These are phyloP conservation scores for Odontocerum albicorne DNA, from an alignment of 2,888 invertebrate species.

Conservation along the genomic window DNA sequence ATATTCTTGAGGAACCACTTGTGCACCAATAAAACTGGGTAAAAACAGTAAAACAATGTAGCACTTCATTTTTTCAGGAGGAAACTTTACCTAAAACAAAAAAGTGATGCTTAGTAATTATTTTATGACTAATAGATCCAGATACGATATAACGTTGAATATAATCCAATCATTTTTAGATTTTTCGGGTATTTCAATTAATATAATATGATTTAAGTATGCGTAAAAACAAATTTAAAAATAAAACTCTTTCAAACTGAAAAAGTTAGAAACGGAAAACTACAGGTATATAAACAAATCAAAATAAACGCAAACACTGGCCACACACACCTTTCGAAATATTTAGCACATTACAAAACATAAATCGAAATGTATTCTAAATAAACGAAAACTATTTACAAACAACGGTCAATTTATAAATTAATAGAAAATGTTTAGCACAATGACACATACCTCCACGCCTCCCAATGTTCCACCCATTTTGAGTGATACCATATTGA, in stretches of 20 bases:
- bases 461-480: slow-evolving; percentile 31
- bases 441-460: slow-evolving; percentile 31
- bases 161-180: no score
- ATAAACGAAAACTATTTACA: slow-evolving; percentile 1
- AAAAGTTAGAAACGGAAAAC: no score
- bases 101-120: background rate
- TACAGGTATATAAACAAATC: no score
- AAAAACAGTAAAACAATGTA: slow-evolving; percentile 14
- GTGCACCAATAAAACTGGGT: slow-evolving; percentile 11
- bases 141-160: no score
- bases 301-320: background rate
- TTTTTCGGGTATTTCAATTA: no score
- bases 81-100: slow-evolving; percentile 18
- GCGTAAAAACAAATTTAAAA: no score
- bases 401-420: no score
- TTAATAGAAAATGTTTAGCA: no score
- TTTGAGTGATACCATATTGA: slow-evolving; percentile 18
- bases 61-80: slow-evolving; percentile 13
- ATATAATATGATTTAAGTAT: no score
- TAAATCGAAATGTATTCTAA: background rate
- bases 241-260: no score
- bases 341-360: background rate
- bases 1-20: slow-evolving; percentile 17
- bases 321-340: background rate
- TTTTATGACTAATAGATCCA: background rate